Base-by-base conservation (phyloP, 2,888 invertebrate species). In the Sthenelais limicola region DNA sequence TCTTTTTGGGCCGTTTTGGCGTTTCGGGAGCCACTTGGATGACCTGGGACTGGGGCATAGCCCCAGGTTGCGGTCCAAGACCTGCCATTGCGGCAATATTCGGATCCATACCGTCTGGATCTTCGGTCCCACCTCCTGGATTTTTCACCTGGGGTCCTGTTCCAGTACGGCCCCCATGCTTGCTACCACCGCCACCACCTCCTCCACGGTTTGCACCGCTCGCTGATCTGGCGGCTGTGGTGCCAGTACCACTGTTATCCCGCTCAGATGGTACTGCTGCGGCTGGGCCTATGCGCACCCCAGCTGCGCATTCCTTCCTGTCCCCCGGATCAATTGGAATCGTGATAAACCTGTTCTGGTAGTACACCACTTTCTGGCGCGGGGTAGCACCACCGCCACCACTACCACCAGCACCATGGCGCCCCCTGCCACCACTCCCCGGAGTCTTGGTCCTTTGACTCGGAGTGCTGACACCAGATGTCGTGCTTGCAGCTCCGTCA, bases 301-400 rank as follows among this genome's bases (percentile, higher is more conserved):
- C 68, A 33, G 30, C 68, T 56, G 30, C 15, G 18, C 56, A 15
- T 18, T n/a, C 33, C 32, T 32, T 48, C 24, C 18, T 4, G 7
- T 18, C 7, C n/a, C 18, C 18, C 21, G 21, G 21, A 26, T 70
- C 70, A 26, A 70, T 54, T 9, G 70, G 70, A 21, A 70, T 70
- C 4, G 70, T 70, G 49, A 70, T 38, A 30, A 70, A 70, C 24
- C 70, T 21, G 70, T 70, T 70, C 54, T 70, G 70, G 70, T 70
- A 70, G 70, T 70, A 70, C 26, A 70, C 54, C 43, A 70, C 70
- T 35, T 35, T 54, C 51, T 69, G 68, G 43, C 33, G 38, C 26
- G 68, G 49, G n/a, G 70, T 35, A 26, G 26, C 43, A 21, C 48
- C 24, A 12, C 35, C 47, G 32, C 9, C 9, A 26, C 38, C 62